Evolutionary conservation across 2,888 invertebrate genomes (phyloP).

Genomic region (Clanis bilineata): DNA sequence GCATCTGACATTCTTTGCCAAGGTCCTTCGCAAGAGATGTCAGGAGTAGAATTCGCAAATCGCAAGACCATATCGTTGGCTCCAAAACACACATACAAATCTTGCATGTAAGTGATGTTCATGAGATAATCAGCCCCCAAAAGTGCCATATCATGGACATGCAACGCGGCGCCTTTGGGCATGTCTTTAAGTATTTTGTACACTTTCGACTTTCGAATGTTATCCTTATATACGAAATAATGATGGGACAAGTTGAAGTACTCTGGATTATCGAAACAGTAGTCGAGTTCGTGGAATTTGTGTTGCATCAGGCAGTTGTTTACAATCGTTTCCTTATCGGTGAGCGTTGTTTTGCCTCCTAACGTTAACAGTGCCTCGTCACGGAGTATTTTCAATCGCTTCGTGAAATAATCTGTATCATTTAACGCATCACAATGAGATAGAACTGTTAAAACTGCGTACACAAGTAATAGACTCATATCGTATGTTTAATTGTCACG

Average conservation of each 20-base stretch:
- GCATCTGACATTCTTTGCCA: conserved; percentile 78
- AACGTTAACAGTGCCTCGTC: conserved; percentile 70
- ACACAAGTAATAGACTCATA: conserved; percentile 8
- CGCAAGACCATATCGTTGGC: conserved; percentile 36
- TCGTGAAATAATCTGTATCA: not conserved
- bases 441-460: not conserved
- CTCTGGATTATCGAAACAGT: conserved; percentile 78
- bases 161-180: conserved; percentile 89
- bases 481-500: not conserved
- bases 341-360: conserved; percentile 78
- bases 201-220: conserved; percentile 84
- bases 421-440: not conserved
- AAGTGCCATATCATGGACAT: conserved; percentile 86
- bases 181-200: conserved; percentile 85
- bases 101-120: conserved; percentile 83
- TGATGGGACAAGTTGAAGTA: conserved; percentile 85
- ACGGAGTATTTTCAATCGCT: conserved; percentile 48
- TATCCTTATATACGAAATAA: conserved; percentile 83
- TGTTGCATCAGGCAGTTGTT: conserved; percentile 83
- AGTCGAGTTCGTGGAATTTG: conserved; percentile 79
- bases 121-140: conserved; percentile 84
- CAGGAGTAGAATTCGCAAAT: conserved; percentile 53
- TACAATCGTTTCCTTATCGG: conserved; percentile 70
- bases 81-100: conserved; percentile 80
- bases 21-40: conserved; percentile 36